A percentile compares a stretch with the other conserved stretches of the same genome.
Conservation (phyloP, 2,888 invertebrate species). For the Sialis lutaria region DNA sequence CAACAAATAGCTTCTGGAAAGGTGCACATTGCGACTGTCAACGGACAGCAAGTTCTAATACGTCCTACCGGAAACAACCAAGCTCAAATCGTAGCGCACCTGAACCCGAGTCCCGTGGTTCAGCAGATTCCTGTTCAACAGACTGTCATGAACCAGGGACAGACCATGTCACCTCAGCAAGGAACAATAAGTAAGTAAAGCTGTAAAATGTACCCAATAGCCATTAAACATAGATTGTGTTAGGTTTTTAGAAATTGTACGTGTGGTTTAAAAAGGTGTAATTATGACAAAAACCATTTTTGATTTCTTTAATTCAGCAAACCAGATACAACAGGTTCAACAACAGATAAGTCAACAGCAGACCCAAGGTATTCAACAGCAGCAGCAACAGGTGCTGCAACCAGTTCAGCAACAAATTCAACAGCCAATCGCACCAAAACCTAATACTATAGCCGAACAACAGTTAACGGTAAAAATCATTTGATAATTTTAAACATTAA, state of each 20-base stretch:
- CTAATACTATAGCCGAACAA: background rate
- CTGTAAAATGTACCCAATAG: no score
- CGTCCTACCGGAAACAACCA: slow-evolving; percentile 62
- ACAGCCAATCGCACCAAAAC: slow-evolving; percentile 11
- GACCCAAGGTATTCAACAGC: slow-evolving; percentile 14
- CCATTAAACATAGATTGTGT: no score
- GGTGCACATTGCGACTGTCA: slow-evolving; percentile 66
- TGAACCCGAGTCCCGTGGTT: slow-evolving; percentile 26
- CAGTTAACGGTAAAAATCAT: slow-evolving; percentile 11
- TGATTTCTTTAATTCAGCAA: no score
- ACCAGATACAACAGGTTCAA: slow-evolving; percentile 2
- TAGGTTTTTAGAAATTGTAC: no score
- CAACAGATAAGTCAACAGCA: slow-evolving; percentile 14
- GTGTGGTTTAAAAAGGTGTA: no score
- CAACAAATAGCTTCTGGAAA: slow-evolving; percentile 72
- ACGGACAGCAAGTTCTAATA: slow-evolving; percentile 72
- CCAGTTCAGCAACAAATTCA: slow-evolving; percentile 11
- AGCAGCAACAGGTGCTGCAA: slow-evolving; percentile 9
- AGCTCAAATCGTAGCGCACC: slow-evolving; percentile 59
- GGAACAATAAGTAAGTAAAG: no score
- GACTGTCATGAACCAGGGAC: slow-evolving; percentile 3
- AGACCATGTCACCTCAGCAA: slow-evolving; percentile 2
- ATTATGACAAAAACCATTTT: no score
- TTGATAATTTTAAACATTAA: background rate
- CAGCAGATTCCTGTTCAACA: slow-evolving; percentile 3